A percentile compares a stretch with the other conserved stretches of the same genome.
Conservation (phyloP, 1,140 invertebrate species). For the Drosophila kurseongensis region DNA sequence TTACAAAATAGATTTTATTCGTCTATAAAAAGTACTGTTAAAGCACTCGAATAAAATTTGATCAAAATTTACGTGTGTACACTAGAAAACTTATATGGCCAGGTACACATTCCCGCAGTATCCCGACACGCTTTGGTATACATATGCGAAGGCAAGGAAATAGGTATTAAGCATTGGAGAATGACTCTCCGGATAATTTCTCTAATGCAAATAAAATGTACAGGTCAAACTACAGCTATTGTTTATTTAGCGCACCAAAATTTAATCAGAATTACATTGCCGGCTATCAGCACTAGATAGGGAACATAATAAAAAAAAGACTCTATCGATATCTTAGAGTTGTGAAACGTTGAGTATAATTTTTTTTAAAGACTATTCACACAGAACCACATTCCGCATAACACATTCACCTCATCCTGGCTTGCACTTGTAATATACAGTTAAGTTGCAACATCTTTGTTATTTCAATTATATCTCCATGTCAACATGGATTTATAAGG, state of each 20-base stretch:
- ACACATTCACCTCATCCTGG: no score
- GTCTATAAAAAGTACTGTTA: background rate
- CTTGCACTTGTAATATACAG: no score
- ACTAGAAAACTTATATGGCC: constrained; percentile 8
- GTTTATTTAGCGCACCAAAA: constrained; percentile 9
- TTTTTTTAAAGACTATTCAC: no score
- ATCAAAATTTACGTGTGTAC: constrained; percentile 21
- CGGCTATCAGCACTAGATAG: constrained; percentile 10
- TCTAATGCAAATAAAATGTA: background rate
- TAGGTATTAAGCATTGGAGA: background rate
- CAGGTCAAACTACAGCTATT: background rate
- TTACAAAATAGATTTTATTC: no score
- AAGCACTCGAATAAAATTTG: background rate
- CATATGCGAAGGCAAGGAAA: background rate
- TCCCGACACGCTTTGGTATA: constrained; percentile 7
- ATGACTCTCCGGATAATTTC: background rate
- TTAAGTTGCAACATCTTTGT: no score
- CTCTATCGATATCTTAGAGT: background rate
- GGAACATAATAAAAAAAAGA: background rate
- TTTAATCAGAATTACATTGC: constrained; percentile 7
- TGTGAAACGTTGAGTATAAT: no score
- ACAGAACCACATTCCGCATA: no score
- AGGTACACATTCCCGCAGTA: constrained; percentile 29
- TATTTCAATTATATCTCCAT: no score
- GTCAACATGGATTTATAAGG: no score